Evolutionary conservation across 1,140 invertebrate genomes (phyloP), one percentile per base, ranked within the genome.

Genomic region (Sinonovacula constricta): DNA sequence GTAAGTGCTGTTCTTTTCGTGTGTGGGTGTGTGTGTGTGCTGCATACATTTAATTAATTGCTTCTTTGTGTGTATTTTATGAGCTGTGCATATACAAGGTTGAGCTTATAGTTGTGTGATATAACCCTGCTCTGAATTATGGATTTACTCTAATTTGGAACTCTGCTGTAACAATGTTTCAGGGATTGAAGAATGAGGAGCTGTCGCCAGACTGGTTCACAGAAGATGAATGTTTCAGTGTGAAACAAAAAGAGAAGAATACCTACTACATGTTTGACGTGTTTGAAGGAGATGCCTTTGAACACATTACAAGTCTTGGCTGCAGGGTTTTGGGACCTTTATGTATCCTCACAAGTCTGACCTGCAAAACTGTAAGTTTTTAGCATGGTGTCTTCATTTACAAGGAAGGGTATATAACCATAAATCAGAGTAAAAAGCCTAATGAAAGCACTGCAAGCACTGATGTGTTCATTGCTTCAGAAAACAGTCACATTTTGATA

Each of bases 271-370:
- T 97, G 0, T 92, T 95, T 84, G 93, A 95, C 81, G 91, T 93
- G 28, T 96, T 96, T 91, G 91, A 93, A 81, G 95, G 95, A 36
- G 89, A 93, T 53, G 85, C 93, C 10, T 96, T 95, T 92, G 91
- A 94, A 18, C 93, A 93, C 83, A 86, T 96, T 10, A 81, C 72
- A 54, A 66, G 66, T 70, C 39, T 85, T 28, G 82, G 85, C 30
- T 86, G 74, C 79, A 85, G 94, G 86, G 92, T 97, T 69, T 89
- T 96, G 71, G 96, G 96, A 0, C 95, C 96, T 14, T 92, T 93
- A 45, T 97, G 95, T 87, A 88, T 97, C n/a, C 90, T 95, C 14
- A 92, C 93, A 65, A 97, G 95, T 86, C 90, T 97, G 54, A 92
- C 93, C 22, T 93, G 94, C 85, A 93, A 93, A 22, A 92, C 85